Percentiles rank a stretch among this genome's conserved stretches.
Evolutionary conservation across 2,113 vertebrate genomes (phyloP).

Genomic region (Percopsis transmontana): DNA sequence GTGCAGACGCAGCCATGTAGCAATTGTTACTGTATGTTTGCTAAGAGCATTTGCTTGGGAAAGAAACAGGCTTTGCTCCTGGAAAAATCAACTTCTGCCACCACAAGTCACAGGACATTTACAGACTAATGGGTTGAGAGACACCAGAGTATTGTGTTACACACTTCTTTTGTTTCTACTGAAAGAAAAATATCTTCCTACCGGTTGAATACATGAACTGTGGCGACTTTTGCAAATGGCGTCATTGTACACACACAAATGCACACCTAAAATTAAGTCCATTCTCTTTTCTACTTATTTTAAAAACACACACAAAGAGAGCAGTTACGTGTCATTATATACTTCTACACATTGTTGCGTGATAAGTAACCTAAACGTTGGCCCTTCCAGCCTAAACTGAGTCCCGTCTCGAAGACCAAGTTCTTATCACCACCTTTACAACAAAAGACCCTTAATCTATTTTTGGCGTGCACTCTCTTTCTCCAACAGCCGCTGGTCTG

Average conservation of each 20-base stretch:
- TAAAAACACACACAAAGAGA: conserved; percentile 6
- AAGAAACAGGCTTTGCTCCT: neutral
- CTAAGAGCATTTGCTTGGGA: neutral
- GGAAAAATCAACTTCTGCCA: neutral
- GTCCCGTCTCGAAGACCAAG: conserved; percentile 21
- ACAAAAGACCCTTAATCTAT: conserved; percentile 34
- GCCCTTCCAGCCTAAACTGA: conserved; percentile 16
- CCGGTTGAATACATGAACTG: too few relatives aligned
- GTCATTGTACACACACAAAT: conserved; percentile 9
- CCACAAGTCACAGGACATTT: neutral
- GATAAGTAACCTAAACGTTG: conserved; percentile 36
- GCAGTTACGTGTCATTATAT: conserved; percentile 4
- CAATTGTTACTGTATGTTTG: neutral
- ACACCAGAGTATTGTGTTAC: neutral
- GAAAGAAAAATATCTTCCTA: too few relatives aligned
- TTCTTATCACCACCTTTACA: conserved; percentile 54
- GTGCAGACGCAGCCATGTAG: neutral
- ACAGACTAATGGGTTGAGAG: neutral
- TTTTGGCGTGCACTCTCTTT: conserved; percentile 23
- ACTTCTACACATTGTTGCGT: conserved; percentile 5
- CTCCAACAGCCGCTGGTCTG: conserved; percentile 29
- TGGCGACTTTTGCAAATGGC: too few relatives aligned
- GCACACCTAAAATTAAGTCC: conserved; percentile 2
- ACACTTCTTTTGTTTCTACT: too few relatives aligned
- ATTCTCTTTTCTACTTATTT: neutral